Evolutionary conservation across 2,113 vertebrate genomes (phyloP).

Genomic region (Typhlomys cinereus): DNA sequence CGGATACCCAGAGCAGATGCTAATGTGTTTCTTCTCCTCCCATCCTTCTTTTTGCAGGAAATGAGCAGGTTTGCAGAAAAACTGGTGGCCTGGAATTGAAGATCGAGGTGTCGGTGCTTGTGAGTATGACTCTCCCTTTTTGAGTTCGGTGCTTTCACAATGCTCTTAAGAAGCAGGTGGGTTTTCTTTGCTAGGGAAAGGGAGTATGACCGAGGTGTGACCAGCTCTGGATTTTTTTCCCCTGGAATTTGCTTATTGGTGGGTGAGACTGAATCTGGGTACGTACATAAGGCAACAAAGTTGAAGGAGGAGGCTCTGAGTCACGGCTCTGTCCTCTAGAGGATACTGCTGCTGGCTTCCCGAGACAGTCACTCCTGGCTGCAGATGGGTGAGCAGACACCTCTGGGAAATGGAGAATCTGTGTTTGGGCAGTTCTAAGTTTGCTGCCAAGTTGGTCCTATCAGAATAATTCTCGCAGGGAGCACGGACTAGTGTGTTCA

Average conservation of each 20-base stretch:
- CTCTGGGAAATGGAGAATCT: no score
- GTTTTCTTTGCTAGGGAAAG: slow-evolving; percentile 1
- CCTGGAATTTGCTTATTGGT: slow-evolving; percentile 7
- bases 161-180: slow-evolving; percentile 11
- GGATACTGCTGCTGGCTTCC: neutral
- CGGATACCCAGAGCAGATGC: slow-evolving; percentile 67
- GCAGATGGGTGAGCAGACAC: neutral
- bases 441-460: neutral
- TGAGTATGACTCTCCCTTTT: slow-evolving; percentile 75
- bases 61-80: slow-evolving; percentile 76
- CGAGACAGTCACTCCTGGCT: neutral
- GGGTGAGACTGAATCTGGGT: neutral
- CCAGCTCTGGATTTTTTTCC: neutral
- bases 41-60: slow-evolving; percentile 74
- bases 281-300: neutral
- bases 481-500: neutral
- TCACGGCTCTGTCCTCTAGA: neutral
- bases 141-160: slow-evolving; percentile 39
- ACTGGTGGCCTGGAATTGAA: slow-evolving; percentile 72
- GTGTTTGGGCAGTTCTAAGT: neutral
- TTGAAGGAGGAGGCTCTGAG: neutral
- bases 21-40: slow-evolving; percentile 58
- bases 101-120: slow-evolving; percentile 66
- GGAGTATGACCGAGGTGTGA: neutral
- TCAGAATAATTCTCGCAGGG: neutral